Percentiles rank a stretch among this genome's conserved stretches.
phyloP scores from a whole-genome alignment of 2,797 vertebrate genomes.

The Vespertilio murinus region DNA sequence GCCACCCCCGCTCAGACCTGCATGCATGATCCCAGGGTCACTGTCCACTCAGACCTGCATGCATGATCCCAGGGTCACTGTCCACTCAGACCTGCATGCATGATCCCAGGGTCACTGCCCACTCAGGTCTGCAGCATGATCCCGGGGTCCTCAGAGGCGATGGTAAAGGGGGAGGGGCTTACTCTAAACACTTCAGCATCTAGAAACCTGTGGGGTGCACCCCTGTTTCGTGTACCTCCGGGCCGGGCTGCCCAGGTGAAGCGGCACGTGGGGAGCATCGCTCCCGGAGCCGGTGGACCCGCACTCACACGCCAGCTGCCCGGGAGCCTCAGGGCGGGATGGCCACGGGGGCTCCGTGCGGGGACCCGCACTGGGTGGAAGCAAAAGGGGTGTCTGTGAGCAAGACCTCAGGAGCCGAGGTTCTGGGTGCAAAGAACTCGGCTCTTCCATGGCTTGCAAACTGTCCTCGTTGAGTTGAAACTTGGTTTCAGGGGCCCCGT shows the following conservation, averaged over 20 bases:
- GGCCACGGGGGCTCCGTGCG: accelerated
- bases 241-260: background rate
- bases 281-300: background rate
- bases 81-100: too few relatives aligned
- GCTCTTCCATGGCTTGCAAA: background rate
- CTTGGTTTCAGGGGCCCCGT: background rate
- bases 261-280: accelerated
- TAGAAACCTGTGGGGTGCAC: background rate
- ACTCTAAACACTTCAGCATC: background rate
- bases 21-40: background rate
- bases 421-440: background rate
- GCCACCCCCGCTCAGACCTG: background rate
- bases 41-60: background rate
- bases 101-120: too few relatives aligned
- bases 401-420: background rate
- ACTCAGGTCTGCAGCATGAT: too few relatives aligned
- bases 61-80: background rate
- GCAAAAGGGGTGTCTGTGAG: background rate
- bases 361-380: background rate
- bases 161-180: background rate
- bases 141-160: background rate
- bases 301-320: background rate
- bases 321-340: background rate
- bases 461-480: accelerated
- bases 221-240: too few relatives aligned